phyloP scores from a whole-genome alignment of 2,888 invertebrate species.

The Pyrochroa serraticornis region DNA sequence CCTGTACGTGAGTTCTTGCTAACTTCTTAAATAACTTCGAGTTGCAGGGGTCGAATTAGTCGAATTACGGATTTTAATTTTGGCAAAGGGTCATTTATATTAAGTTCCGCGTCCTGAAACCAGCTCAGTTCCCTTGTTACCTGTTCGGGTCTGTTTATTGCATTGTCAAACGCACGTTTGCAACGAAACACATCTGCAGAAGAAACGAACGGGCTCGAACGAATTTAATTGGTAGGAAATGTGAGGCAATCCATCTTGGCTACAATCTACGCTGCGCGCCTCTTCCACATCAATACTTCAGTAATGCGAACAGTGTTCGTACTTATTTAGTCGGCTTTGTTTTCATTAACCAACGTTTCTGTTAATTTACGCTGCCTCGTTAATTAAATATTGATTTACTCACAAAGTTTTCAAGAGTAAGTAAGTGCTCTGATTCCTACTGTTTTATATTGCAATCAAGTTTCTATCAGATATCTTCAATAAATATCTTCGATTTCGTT shows the following conservation, averaged over 20 bases:
- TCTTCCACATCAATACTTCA: conserved; percentile 36
- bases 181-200: conserved; percentile 13
- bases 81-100: conserved; percentile 19
- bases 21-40: conserved; percentile 21
- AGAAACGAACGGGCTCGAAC: conserved; percentile 8
- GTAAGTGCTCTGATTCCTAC: conserved; percentile 3
- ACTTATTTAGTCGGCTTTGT: conserved; percentile 38
- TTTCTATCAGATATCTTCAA: conserved; percentile 8
- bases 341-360: conserved; percentile 36
- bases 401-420: conserved; percentile 18
- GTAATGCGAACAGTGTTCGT: conserved; percentile 35
- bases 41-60: conserved; percentile 21
- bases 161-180: conserved; percentile 27
- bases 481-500: conserved; percentile 6
- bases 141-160: conserved; percentile 19
- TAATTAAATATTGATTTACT: conserved; percentile 39
- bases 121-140: conserved; percentile 11
- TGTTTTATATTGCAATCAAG: not conserved
- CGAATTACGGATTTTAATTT: conserved; percentile 32
- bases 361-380: conserved; percentile 36
- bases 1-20: conserved; percentile 21
- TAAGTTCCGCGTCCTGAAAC: conserved; percentile 12
- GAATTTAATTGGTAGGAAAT: conserved; percentile 34
- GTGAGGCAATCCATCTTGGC: conserved; percentile 36
- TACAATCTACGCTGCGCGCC: conserved; percentile 28